phyloP scores from a whole-genome alignment of 2,113 vertebrate species.

The Holacanthus passer region DNA sequence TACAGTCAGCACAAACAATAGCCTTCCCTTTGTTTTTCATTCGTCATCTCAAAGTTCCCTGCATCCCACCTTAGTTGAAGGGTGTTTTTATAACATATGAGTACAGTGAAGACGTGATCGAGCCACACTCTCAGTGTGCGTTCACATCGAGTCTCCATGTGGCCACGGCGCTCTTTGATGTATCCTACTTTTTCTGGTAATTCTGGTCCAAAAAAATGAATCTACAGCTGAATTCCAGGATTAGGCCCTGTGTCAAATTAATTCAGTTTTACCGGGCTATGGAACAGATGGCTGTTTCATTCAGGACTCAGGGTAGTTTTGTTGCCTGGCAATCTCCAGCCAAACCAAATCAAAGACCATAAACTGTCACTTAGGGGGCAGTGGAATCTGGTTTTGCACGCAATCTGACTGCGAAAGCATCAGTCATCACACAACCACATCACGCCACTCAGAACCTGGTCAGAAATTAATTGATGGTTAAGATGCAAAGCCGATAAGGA shows the following conservation, averaged over 20 bases:
- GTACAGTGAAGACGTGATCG: neutral
- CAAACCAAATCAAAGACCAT: slow-evolving; percentile 83
- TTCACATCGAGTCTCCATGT: neutral
- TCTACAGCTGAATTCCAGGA: slow-evolving; percentile 78
- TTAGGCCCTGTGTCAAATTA: slow-evolving; percentile 79
- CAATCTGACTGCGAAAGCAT: slow-evolving; percentile 62
- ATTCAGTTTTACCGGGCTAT: slow-evolving; percentile 77
- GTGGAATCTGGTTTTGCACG: slow-evolving; percentile 78
- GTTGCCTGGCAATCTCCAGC: slow-evolving; percentile 80
- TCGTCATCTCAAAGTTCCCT: slow-evolving; percentile 25
- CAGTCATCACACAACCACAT: slow-evolving; percentile 46
- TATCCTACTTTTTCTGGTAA: slow-evolving; percentile 31
- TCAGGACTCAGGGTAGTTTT: slow-evolving; percentile 80
- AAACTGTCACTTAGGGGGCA: slow-evolving; percentile 83
- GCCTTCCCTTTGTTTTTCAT: slow-evolving; percentile 54
- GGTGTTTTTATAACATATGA: neutral
- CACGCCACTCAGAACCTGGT: slow-evolving; percentile 18
- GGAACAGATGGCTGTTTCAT: slow-evolving; percentile 83
- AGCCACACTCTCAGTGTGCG: neutral
- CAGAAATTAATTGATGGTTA: slow-evolving; percentile 54
- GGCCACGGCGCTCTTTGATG: slow-evolving; percentile 24
- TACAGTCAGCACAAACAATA: slow-evolving; percentile 65
- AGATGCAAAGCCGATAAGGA: slow-evolving; percentile 29
- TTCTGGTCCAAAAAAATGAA: slow-evolving; percentile 56
- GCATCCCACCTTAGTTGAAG: neutral